Base-by-base conservation (phyloP, 2,113 vertebrate species). In the Silurus meridionalis region DNA sequence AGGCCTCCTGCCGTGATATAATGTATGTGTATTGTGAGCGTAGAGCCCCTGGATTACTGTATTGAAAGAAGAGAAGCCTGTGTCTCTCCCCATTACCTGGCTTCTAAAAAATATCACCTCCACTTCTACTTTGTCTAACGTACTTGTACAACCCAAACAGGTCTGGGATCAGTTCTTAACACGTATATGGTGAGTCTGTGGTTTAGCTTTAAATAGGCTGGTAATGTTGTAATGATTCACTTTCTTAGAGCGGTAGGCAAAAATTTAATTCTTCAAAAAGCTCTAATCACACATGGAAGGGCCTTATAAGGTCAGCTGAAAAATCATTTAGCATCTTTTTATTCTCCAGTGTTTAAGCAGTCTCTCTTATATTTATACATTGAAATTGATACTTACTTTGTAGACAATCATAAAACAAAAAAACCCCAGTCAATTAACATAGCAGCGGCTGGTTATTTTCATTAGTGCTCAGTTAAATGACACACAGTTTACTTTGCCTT, bases 31-130 rank as follows among this genome's bases (percentile, higher is more conserved):
- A 91, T 93, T 94, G 91, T 92, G 91, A 90, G 90, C 13, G 86
- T 58, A 91, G 91, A 93, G 92, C 93, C 89, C 84, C 60, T 90
- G 93, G 93, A 94, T 95, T 94, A 94, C 88, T 55, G 79, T 77
- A 75, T 88, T 92, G 92, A 92, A 94, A 94, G 92, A 87, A 87
- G 91, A 94, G 91, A 92, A 72, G 91, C 60, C 86, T 88, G 87
- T 87, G 87, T 91, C 86, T 91, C 82, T 90, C 86, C 89, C 75
- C 74, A 87, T 46, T 85, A 61, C 46, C 69, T 84, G 88, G 81
- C 77, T 81, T 88, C 79, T 86, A 86, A 91, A 87, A 52, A 57
- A 81, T 52, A 69, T 82, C 89, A 67, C 61, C 57, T 77, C 60
- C 28, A 87, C 52, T 53, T 58, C 52, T 78, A 61, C n/a, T 66